These are phyloP conservation scores for Panagrolaimus sp. DNA, from an alignment of 1,140 invertebrate species.

Conservation along the genomic window DNA sequence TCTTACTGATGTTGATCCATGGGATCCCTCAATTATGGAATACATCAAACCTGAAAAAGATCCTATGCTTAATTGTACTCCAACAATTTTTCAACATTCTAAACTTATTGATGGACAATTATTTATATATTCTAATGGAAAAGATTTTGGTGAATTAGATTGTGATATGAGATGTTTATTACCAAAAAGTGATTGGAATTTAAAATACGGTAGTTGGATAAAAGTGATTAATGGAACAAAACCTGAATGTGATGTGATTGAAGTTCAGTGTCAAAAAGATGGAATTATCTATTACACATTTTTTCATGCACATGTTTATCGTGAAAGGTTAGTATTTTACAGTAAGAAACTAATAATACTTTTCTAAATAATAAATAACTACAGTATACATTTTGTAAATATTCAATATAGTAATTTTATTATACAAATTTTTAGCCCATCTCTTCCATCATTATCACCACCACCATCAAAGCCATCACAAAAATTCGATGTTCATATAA, in stretches of 20 bases:
- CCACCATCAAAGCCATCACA: background rate
- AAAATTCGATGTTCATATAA: slow-evolving; percentile 24
- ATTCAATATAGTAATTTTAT: background rate
- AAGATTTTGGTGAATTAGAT: no score
- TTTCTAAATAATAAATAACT: background rate
- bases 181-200: background rate
- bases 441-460: background rate
- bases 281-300: background rate
- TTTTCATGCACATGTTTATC: background rate
- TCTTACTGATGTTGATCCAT: background rate
- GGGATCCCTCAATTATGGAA: background rate
- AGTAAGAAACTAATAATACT: background rate
- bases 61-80: no score
- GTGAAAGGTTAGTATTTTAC: background rate
- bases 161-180: no score
- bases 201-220: background rate
- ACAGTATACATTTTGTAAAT: no score
- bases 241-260: background rate
- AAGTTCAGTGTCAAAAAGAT: background rate
- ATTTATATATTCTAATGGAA: no score
- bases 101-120: no score
- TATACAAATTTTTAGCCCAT: slow-evolving; percentile 1
- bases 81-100: no score
- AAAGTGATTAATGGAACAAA: background rate
- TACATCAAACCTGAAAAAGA: no score